A percentile compares a stretch with the other conserved stretches of the same genome.
These are phyloP conservation scores for Portunus trituberculatus DNA, from an alignment of 1,140 invertebrate species.

Conservation along the genomic window DNA sequence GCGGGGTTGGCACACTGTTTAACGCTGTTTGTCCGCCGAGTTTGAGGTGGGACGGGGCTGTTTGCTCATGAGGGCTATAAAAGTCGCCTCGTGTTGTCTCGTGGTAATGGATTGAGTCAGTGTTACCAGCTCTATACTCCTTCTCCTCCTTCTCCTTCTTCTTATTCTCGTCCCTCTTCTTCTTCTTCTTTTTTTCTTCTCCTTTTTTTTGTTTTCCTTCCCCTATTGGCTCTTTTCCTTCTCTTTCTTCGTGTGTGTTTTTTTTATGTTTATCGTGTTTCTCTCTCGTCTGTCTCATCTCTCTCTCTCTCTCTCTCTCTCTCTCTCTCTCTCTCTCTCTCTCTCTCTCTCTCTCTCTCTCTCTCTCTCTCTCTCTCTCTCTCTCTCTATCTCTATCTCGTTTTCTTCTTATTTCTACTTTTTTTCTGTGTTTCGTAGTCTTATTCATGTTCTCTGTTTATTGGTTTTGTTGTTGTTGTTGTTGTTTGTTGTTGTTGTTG, in stretches of 20 bases:
- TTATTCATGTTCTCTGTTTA: background rate
- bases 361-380: too few species aligned
- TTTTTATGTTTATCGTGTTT: too few species aligned
- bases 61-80: constrained; percentile 57
- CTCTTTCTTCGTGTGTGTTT: too few species aligned
- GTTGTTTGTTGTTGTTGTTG: background rate
- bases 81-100: constrained; percentile 60
- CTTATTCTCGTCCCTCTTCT: background rate
- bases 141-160: background rate
- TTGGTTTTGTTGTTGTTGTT: background rate
- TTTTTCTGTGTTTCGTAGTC: background rate
- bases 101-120: constrained; percentile 46
- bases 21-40: constrained; percentile 51
- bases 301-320: too few species aligned
- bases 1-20: constrained; percentile 59
- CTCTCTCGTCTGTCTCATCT: too few species aligned
- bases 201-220: too few species aligned
- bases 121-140: constrained; percentile 45
- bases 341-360: too few species aligned
- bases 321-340: too few species aligned
- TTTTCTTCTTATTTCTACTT: background rate
- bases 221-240: too few species aligned
- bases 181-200: too few species aligned
- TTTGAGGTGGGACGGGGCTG: constrained; percentile 54
- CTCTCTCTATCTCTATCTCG: too few species aligned